phyloP scores from a whole-genome alignment of 2,888 invertebrate genomes.

The Xestia c-nigrum region DNA sequence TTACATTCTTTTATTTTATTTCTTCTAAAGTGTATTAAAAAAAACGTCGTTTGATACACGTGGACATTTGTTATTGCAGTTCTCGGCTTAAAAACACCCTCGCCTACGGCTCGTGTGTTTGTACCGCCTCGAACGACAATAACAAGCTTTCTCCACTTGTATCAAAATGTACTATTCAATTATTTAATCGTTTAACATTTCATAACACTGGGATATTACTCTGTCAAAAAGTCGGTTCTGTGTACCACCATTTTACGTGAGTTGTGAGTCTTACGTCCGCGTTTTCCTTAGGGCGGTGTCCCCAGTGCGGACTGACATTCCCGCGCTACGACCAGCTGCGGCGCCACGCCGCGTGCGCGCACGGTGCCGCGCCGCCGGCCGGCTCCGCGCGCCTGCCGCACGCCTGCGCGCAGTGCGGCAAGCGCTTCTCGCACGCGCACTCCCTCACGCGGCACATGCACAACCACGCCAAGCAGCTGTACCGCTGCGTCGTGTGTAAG shows the following conservation, averaged over 20 bases:
- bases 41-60: no score
- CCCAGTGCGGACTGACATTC: constrained; percentile 81
- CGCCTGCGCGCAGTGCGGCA: constrained; percentile 86
- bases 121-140: no score
- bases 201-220: no score
- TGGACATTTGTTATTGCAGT: no score
- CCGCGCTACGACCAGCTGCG: constrained; percentile 85
- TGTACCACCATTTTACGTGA: not conserved
- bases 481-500: constrained; percentile 87
- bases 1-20: no score
- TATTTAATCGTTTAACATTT: not conserved
- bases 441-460: constrained; percentile 86
- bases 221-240: no score
- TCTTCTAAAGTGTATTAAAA: no score
- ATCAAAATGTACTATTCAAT: no score
- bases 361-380: constrained; percentile 65
- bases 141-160: no score
- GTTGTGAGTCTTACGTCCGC: not conserved
- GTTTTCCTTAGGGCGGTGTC: constrained; percentile 76
- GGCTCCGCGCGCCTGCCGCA: constrained; percentile 51
- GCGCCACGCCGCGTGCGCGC: constrained; percentile 79
- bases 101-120: no score
- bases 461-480: constrained; percentile 85
- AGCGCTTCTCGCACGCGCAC: constrained; percentile 85
- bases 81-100: no score